A percentile compares a stretch with the other conserved stretches of the same genome.
Evolutionary conservation across 2,113 vertebrate species (phyloP).

Genomic region (Charadrius vociferus): DNA sequence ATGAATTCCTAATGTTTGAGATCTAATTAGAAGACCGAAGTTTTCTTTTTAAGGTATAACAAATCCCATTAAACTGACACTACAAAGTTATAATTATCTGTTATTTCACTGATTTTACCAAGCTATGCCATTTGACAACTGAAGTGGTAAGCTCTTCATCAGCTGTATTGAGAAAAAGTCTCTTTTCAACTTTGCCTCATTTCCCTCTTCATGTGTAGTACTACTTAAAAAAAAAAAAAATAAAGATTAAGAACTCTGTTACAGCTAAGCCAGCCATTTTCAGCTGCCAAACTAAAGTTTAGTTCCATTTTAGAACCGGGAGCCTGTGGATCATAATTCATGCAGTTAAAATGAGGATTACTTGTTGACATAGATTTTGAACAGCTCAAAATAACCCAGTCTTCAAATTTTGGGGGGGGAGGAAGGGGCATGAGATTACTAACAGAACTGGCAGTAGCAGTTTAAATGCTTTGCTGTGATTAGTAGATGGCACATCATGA

Average conservation of each 20-base stretch:
- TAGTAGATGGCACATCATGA: not conserved
- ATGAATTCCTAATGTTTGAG: not conserved
- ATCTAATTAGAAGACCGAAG: not conserved
- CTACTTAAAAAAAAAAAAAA: not conserved
- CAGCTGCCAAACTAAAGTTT: constrained; percentile 36
- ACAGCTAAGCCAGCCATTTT: constrained; percentile 33
- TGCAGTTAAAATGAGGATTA: constrained; percentile 13
- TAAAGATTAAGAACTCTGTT: not conserved
- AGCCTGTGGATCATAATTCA: not conserved
- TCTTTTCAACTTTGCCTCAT: not conserved
- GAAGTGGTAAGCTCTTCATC: not conserved
- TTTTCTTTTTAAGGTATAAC: not conserved
- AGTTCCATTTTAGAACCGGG: constrained; percentile 40
- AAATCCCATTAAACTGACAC: not conserved
- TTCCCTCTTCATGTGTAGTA: not conserved
- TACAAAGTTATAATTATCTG: not conserved
- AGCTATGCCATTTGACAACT: not conserved
- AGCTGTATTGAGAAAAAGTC: not conserved
- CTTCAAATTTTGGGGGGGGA: not conserved
- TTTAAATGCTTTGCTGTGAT: not conserved
- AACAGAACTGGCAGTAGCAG: not conserved
- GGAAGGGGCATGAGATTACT: not conserved
- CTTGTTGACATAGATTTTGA: constrained; percentile 6
- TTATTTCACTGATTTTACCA: not conserved
- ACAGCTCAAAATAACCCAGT: not conserved